Conservation (phyloP, 2,113 vertebrate genomes). For the Fregata magnificens region DNA sequence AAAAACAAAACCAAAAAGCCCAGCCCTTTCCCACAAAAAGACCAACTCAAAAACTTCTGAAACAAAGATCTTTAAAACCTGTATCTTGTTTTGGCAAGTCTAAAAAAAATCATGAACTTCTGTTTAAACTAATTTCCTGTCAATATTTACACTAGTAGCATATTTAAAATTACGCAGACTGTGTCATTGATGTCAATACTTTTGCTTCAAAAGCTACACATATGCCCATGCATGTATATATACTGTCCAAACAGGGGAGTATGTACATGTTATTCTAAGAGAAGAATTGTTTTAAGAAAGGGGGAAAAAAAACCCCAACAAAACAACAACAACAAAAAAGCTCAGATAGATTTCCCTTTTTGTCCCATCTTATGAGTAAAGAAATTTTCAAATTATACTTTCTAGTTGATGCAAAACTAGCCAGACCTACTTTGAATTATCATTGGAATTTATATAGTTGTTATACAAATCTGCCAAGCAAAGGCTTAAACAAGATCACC, state of each 20-base stretch:
- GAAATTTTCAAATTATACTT: background rate
- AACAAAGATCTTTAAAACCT: background rate
- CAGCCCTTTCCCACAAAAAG: background rate
- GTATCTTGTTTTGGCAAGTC: background rate
- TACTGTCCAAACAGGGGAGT: background rate
- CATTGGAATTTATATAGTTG: background rate
- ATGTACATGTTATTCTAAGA: background rate
- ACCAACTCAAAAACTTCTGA: background rate
- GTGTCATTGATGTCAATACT: background rate
- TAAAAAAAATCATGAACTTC: background rate
- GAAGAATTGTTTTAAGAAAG: background rate
- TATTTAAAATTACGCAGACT: background rate
- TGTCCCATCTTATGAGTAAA: background rate
- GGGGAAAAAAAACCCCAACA: background rate
- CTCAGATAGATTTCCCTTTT: background rate
- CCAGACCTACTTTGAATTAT: background rate
- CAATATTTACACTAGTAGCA: background rate
- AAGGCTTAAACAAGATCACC: background rate
- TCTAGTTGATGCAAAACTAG: background rate
- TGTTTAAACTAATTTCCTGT: background rate
- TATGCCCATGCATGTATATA: background rate
- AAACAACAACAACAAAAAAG: background rate
- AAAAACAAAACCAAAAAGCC: background rate
- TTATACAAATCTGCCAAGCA: background rate
- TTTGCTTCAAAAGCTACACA: background rate